Evolutionary conservation across 1,140 invertebrate genomes (phyloP).

Genomic region (Leptinotarsa defecta): DNA sequence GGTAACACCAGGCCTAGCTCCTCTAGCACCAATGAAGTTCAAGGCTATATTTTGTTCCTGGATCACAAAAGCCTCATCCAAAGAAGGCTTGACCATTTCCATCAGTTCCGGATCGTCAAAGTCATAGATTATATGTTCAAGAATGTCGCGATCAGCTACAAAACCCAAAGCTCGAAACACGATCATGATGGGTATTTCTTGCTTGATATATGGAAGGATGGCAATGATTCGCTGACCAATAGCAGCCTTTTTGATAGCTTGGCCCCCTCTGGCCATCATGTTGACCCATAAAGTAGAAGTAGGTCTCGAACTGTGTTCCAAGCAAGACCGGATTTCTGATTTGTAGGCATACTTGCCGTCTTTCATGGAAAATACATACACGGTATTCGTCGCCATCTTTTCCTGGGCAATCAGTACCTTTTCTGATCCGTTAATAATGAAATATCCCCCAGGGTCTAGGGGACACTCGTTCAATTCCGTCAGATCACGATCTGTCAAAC

Average conservation of each 20-base stretch:
- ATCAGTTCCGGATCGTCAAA: slow-evolving; percentile 99
- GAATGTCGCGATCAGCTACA: slow-evolving; percentile 97
- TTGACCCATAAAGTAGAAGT: slow-evolving; percentile 98
- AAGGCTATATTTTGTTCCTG: slow-evolving; percentile 98
- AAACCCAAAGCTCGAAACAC: slow-evolving; percentile 96
- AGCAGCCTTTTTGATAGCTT: slow-evolving; percentile 94
- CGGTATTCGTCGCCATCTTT: slow-evolving; percentile 99
- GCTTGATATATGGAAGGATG: slow-evolving; percentile 97
- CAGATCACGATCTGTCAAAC: slow-evolving; percentile 95
- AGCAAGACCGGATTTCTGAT: slow-evolving; percentile 93
- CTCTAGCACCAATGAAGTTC: slow-evolving; percentile 97
- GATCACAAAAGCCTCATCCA: slow-evolving; percentile 99
- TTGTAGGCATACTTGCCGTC: slow-evolving; percentile 97
- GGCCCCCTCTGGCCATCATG: slow-evolving; percentile 96
- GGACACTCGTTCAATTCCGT: slow-evolving; percentile 99
- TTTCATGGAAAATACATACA: slow-evolving; percentile 99
- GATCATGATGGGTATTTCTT: slow-evolving; percentile 99
- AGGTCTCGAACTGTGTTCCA: slow-evolving; percentile 91
- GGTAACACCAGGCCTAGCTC: slow-evolving; percentile 94
- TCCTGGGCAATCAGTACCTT: slow-evolving; percentile 98
- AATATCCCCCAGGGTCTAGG: slow-evolving; percentile 96
- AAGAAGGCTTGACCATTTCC: slow-evolving; percentile 99
- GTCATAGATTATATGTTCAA: slow-evolving; percentile 99
- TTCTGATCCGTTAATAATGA: slow-evolving; percentile 95
- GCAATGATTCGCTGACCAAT: slow-evolving; percentile 98